A percentile compares a stretch with the other conserved stretches of the same genome.
These are phyloP conservation scores for Chrysolina americana DNA, from an alignment of 2,888 invertebrate genomes.

Conservation along the genomic window DNA sequence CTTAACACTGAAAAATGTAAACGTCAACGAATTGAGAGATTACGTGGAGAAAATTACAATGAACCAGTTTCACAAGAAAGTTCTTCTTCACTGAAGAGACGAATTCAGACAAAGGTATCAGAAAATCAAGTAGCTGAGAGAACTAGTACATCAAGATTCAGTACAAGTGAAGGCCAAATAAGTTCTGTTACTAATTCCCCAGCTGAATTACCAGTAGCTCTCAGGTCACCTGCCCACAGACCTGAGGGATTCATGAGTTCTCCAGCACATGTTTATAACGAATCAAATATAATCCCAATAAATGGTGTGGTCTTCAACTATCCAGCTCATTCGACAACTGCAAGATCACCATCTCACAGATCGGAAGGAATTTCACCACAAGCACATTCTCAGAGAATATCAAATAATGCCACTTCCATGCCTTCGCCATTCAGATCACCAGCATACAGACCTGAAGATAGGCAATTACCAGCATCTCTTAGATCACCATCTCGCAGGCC, in stretches of 20 bases:
- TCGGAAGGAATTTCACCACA: neutral
- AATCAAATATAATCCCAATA: neutral
- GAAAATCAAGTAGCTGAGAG: neutral
- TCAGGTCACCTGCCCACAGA: neutral
- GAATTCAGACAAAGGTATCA: neutral
- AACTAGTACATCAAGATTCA: neutral
- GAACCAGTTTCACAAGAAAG: too few species aligned
- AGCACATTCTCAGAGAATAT: neutral
- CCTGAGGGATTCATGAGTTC: neutral
- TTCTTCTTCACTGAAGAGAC: neutral
- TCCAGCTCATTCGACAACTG: neutral
- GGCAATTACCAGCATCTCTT: neutral
- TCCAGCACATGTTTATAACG: too few species aligned
- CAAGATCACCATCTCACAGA: neutral
- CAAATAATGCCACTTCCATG: neutral
- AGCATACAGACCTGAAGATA: neutral
- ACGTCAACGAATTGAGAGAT: neutral
- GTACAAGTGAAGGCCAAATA: neutral
- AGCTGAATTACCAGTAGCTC: neutral
- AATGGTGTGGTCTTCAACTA: neutral
- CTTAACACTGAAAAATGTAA: neutral
- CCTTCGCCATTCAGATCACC: neutral
- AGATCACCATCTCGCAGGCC: neutral
- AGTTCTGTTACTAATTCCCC: neutral
- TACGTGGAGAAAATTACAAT: neutral